Evolutionary conservation across 2,113 vertebrate genomes (phyloP).

Genomic region (Mesocricetus auratus): DNA sequence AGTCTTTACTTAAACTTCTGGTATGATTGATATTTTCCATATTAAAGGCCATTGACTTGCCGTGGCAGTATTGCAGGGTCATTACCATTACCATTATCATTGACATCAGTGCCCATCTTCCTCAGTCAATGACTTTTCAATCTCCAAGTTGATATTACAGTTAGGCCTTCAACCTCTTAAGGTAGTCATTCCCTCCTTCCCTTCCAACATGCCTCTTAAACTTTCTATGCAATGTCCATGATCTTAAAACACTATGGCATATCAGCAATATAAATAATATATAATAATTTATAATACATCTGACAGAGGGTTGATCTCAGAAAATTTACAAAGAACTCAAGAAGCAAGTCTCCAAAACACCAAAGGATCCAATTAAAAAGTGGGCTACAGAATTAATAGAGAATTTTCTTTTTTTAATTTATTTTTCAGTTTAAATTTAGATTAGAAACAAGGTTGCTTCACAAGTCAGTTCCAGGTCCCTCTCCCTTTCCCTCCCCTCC

Average conservation of each 20-base stretch:
- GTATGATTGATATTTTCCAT: not conserved
- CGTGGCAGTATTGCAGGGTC: not conserved
- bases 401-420: too few species aligned
- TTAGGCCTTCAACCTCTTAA: not conserved
- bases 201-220: not conserved
- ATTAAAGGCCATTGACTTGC: not conserved
- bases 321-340: too few species aligned
- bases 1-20: not conserved
- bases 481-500: too few species aligned
- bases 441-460: too few species aligned
- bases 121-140: not conserved
- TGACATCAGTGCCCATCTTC: not conserved
- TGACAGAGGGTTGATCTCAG: too few species aligned
- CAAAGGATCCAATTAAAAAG: too few species aligned
- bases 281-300: too few species aligned
- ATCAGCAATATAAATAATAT: not conserved
- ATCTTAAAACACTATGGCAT: not conserved
- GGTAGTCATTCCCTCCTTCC: not conserved
- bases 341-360: too few species aligned
- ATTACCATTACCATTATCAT: not conserved
- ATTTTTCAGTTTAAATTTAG: too few species aligned
- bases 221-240: not conserved
- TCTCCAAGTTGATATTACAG: not conserved
- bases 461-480: too few species aligned
- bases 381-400: too few species aligned